Evolutionary conservation across 1,140 invertebrate genomes (phyloP).

Genomic region (Leptinotarsa texana): DNA sequence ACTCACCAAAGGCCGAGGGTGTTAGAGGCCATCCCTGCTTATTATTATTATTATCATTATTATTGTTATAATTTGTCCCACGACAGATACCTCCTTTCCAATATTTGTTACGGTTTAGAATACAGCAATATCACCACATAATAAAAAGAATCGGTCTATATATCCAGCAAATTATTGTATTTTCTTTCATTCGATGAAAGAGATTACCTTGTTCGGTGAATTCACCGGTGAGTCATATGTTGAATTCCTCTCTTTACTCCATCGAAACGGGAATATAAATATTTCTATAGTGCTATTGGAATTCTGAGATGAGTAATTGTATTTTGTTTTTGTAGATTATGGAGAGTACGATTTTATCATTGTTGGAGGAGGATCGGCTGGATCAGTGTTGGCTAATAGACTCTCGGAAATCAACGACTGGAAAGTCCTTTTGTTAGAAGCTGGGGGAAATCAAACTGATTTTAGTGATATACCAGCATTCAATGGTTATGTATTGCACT

Average conservation of each 20-base stretch:
- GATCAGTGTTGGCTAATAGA: conserved; percentile 76
- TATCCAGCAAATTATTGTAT: too few relatives aligned
- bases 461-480: conserved; percentile 42
- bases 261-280: background rate
- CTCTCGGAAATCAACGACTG: conserved; percentile 70
- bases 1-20: too few relatives aligned
- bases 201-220: too few relatives aligned
- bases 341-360: conserved; percentile 73
- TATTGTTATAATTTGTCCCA: too few relatives aligned
- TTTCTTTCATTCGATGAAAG: background rate
- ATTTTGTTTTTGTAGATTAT: conserved; percentile 16
- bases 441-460: conserved; percentile 58
- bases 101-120: too few relatives aligned
- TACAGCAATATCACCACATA: too few relatives aligned
- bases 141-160: too few relatives aligned
- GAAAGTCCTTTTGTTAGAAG: conserved; percentile 77
- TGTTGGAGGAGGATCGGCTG: conserved; percentile 81
- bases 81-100: too few relatives aligned
- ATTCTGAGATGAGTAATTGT: background rate
- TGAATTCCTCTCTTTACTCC: background rate
- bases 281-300: background rate
- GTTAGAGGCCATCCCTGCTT: too few relatives aligned
- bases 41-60: too few relatives aligned
- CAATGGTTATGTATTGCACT: conserved; percentile 16
- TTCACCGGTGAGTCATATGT: background rate